Percentiles rank a stretch among this genome's conserved stretches.
Conservation (phyloP, 2,888 invertebrate species). For the Ephialtes manifestator region DNA sequence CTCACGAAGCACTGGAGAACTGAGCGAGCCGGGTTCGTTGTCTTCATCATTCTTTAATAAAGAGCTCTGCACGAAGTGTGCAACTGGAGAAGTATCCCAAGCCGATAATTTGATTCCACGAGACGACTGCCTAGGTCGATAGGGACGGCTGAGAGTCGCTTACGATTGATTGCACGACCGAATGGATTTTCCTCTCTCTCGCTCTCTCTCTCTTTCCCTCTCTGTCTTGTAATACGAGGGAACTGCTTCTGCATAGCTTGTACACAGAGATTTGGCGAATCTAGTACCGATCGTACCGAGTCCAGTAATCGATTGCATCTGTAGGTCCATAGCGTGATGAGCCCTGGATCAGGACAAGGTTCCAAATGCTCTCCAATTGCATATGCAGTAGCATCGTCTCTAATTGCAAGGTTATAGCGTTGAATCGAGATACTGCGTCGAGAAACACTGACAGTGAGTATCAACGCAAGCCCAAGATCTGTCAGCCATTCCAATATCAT, state of each 20-base stretch:
- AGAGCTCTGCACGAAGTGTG: not conserved
- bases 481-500: not conserved
- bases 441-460: not conserved
- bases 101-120: slow-evolving; percentile 62
- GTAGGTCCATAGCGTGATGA: slow-evolving; percentile 35
- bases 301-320: slow-evolving; percentile 56
- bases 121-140: slow-evolving; percentile 47
- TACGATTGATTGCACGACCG: slow-evolving; percentile 50
- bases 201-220: slow-evolving; percentile 4
- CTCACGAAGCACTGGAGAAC: slow-evolving; percentile 3
- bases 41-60: slow-evolving; percentile 1
- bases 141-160: slow-evolving; percentile 23
- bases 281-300: slow-evolving; percentile 32
- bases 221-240: not conserved
- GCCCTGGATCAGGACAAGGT: slow-evolving; percentile 32
- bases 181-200: slow-evolving; percentile 46
- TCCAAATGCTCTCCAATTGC: slow-evolving; percentile 27
- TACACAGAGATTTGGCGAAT: slow-evolving; percentile 57
- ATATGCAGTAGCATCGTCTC: not conserved
- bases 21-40: not conserved
- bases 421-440: not conserved
- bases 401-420: slow-evolving; percentile 21
- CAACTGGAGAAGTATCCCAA: slow-evolving; percentile 40
- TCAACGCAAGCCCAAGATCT: not conserved
- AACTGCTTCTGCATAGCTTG: slow-evolving; percentile 33